Evolutionary conservation across 2,888 invertebrate species (phyloP).

Genomic region (Heteropelma amictum): DNA sequence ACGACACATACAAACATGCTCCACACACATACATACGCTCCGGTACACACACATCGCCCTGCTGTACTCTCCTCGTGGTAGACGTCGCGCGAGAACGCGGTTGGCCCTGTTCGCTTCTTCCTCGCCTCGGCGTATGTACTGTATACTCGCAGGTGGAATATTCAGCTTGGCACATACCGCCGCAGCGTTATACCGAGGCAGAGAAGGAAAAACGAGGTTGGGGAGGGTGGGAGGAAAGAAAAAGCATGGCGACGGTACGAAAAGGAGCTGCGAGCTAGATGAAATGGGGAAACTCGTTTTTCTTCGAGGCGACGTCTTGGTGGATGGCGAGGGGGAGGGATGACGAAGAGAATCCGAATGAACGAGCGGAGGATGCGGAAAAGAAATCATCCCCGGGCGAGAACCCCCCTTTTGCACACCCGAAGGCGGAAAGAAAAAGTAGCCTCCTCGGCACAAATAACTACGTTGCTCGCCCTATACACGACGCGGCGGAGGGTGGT

Average conservation of each 20-base stretch:
- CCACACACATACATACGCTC: constrained; percentile 1
- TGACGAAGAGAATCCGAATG: constrained; percentile 48
- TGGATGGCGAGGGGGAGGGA: constrained; percentile 5
- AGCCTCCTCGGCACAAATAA: constrained; percentile 30
- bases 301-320: constrained; percentile 39
- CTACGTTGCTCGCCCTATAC: constrained; percentile 19
- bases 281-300: constrained; percentile 53
- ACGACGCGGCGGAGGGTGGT: not conserved
- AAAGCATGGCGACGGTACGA: constrained; percentile 36
- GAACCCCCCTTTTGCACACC: constrained; percentile 16
- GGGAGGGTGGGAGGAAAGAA: constrained; percentile 31
- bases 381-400: constrained; percentile 53
- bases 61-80: constrained; percentile 55
- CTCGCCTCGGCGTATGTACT: constrained; percentile 38
- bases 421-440: constrained; percentile 51
- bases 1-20: not conserved
- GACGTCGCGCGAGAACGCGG: constrained; percentile 38
- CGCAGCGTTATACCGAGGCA: constrained; percentile 46
- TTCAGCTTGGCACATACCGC: constrained; percentile 35
- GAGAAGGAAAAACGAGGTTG: constrained; percentile 24
- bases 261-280: constrained; percentile 43
- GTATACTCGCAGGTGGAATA: constrained; percentile 54
- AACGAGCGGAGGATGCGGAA: constrained; percentile 42
- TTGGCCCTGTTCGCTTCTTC: constrained; percentile 46
- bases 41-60: constrained; percentile 15